Evolutionary conservation across 2,113 vertebrate genomes (phyloP), one percentile per base, ranked within the genome.

Genomic region (Pelmatolapia mariae): DNA sequence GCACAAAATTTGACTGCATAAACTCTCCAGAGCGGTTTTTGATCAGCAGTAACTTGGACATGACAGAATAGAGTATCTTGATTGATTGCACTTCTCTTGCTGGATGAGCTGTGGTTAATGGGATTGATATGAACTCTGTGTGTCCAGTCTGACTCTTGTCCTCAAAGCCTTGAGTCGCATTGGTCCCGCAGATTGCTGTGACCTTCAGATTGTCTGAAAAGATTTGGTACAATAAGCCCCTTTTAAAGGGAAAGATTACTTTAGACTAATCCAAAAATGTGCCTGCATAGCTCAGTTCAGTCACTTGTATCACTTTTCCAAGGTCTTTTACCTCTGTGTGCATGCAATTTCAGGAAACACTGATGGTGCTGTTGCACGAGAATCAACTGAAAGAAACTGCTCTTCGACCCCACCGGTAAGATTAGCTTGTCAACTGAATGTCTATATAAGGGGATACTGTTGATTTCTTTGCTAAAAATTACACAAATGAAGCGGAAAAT

Each of bases 311-410:
- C 22, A 61, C 31, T 88, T 84, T 71, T 73, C 29, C 36, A 86
- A 88, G 24, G 29, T 84, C 38, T 89, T 78, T 85, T 82, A 19
- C 19, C 22, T 8, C 24, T 53, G 8, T 52, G 24, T 57, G 4
- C 82, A 73, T 92, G 50, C 82, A 4, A 47, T 93, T 92, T 63
- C 89, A 93, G 95, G 89, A 82, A 83, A 81, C 79, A 10, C 56
- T 52, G 3, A 45, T 24, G 63, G 56, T 81, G 87, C 59, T 54
- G 43, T 22, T 59, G 79, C 83, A 47, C 84, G 71, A 3, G 76
- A 80, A 83, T 11, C n/a, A 52, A 86, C 92, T 4, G 95, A 96
- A 82, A 96, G 96, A 88, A 97, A 97, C 93, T 97, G 97, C 88
- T 95, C 96, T 2, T 4, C 80, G 13, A 86, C 79, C 16, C 96